Percentiles rank a stretch among this genome's conserved stretches.
phyloP scores from a whole-genome alignment of 2,113 vertebrate species.

The Tiliqua scincoides region DNA sequence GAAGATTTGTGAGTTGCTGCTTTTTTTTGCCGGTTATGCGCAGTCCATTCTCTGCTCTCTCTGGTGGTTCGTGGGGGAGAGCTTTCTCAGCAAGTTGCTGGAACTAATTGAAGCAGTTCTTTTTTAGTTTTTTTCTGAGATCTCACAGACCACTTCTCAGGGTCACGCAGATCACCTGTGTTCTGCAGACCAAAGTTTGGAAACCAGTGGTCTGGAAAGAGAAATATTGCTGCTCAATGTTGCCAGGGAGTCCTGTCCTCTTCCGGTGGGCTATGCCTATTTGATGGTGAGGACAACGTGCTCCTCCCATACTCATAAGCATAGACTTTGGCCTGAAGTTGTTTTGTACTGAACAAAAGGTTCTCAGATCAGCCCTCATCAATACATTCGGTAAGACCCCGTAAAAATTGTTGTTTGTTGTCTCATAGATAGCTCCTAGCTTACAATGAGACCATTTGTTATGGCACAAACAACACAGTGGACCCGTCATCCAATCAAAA shows the following conservation, averaged over 20 bases:
- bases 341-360: not conserved
- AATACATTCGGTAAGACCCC: not conserved
- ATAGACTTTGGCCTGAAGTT: not conserved
- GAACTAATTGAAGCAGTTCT: too few relatives aligned
- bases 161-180: too few relatives aligned
- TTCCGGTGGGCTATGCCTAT: not conserved
- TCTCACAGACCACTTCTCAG: too few relatives aligned
- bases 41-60: too few relatives aligned
- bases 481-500: not conserved
- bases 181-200: too few relatives aligned
- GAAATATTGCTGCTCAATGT: not conserved
- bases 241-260: too few relatives aligned
- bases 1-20: too few relatives aligned
- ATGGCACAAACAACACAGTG: not conserved
- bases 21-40: too few relatives aligned
- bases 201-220: not conserved
- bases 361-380: not conserved
- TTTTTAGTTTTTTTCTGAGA: too few relatives aligned
- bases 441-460: not conserved
- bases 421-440: too few relatives aligned
- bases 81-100: too few relatives aligned
- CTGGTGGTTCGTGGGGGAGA: too few relatives aligned
- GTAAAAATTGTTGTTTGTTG: not conserved
- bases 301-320: not conserved
- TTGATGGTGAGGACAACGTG: not conserved